These are phyloP conservation scores for Meandrina meandrites DNA, from an alignment of 92 coral and sea anemone species.

Conservation along the genomic window DNA sequence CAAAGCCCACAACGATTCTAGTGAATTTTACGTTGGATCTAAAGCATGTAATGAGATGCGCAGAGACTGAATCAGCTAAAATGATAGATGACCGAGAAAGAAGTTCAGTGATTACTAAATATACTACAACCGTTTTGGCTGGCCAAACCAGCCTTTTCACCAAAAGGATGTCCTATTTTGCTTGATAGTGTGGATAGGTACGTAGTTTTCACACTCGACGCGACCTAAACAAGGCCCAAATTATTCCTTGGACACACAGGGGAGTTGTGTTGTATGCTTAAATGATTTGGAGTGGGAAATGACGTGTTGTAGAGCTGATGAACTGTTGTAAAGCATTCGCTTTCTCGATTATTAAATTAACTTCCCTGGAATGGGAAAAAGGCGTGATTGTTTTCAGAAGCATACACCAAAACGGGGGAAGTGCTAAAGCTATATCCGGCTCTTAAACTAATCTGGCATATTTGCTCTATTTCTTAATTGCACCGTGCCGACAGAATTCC, in stretches of 20 bases:
- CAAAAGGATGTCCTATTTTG: too few relatives aligned
- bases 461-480: not conserved
- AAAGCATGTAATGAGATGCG: too few relatives aligned
- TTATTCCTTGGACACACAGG: not conserved
- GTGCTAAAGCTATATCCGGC: constrained; percentile 11
- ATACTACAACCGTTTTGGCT: too few relatives aligned
- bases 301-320: not conserved
- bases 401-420: constrained; percentile 15
- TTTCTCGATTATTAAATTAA: not conserved
- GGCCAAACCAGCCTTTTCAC: too few relatives aligned
- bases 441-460: not conserved
- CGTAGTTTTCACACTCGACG: too few relatives aligned
- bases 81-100: too few relatives aligned
- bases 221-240: too few relatives aligned
- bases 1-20: too few relatives aligned
- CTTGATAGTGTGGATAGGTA: too few relatives aligned
- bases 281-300: not conserved
- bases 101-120: too few relatives aligned
- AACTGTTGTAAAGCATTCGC: not conserved
- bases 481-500: constrained; percentile 19
- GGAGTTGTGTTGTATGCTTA: not conserved
- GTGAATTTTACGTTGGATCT: too few relatives aligned
- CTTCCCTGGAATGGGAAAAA: not conserved
- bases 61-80: too few relatives aligned
- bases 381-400: constrained; percentile 29